Base-by-base conservation (phyloP, 37 sponge, comb jelly and placozoan species). In the Geodia barretti region DNA sequence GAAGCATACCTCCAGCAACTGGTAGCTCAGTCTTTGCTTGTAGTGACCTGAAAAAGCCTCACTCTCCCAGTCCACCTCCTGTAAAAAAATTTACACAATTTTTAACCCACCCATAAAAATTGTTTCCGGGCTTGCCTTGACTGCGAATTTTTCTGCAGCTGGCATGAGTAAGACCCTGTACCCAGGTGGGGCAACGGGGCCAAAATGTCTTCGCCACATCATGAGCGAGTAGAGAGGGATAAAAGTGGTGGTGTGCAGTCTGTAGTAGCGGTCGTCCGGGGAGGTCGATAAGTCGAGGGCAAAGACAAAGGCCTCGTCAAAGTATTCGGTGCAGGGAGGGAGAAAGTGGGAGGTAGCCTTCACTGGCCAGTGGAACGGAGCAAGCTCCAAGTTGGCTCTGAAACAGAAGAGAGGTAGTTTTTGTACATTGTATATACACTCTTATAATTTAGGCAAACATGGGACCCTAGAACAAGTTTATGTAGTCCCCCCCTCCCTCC, bases 301-400 rank as follows among this genome's bases (percentile, higher is more conserved):
- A 54, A 79, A 79, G 9, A 67, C 34, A 26, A 68, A 79, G 1
- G 58, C 79, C 33, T 79, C 79, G 30, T 79, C 79, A 25, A 38
- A 68, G 19, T 68, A 68, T 5, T 68, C 35, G 0, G 68, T 79
- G 41, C 79, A 79, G 47, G 20, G 29, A 11, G 79, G 79, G 67
- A 64, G 68, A 29, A 34, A 54, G 35, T 41, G 21, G 33, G 79
- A 11, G 2, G 69, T 79, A 58, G 39, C 67, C 3, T 38, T 5
- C 1, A 68, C 26, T 4, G 68, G 68, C 79, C 79, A 79, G 25
- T 25, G 54, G 23, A 74, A 25, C 3, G 35, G 29, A 30, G 36
- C 20, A 33, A 75, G 31, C 24, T 70, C 38, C 39, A 70, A 8
- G n/a, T 64, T 64, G 20, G 30, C 8, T 40, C 17, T 73, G 59